Evolutionary conservation across 2,888 invertebrate species (phyloP).

Genomic region (Poecilus cupreus): DNA sequence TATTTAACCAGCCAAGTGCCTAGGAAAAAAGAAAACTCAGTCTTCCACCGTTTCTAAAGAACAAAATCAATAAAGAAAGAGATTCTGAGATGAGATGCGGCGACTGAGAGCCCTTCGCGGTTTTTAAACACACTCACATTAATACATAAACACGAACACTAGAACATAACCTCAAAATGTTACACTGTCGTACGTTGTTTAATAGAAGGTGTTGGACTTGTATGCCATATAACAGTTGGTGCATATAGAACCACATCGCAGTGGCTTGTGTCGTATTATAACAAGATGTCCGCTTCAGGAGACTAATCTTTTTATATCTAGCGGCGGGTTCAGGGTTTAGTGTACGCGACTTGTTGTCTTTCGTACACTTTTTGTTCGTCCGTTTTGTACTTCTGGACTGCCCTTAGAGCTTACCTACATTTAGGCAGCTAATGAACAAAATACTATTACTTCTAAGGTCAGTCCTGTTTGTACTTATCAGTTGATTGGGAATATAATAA

Average conservation of each 20-base stretch:
- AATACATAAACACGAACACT: constrained; percentile 8
- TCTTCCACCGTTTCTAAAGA: constrained; percentile 14
- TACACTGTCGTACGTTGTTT: constrained; percentile 28
- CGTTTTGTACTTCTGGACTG: constrained; percentile 37
- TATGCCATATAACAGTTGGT: constrained; percentile 51
- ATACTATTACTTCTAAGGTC: constrained; percentile 2
- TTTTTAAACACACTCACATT: constrained; percentile 26
- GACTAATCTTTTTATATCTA: constrained; percentile 50
- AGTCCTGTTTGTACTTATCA: constrained; percentile 42
- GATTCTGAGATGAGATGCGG: constrained; percentile 50
- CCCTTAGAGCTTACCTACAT: constrained; percentile 4
- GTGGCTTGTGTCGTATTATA: constrained; percentile 57
- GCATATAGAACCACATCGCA: constrained; percentile 41
- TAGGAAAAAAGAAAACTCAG: constrained; percentile 5
- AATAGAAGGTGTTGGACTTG: constrained; percentile 55
- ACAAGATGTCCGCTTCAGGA: constrained; percentile 57
- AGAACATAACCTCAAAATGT: constrained; percentile 1
- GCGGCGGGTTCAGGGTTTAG: constrained; percentile 53
- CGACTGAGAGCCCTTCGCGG: background rate
- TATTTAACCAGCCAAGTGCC: constrained; percentile 34
- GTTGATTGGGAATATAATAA: constrained; percentile 29
- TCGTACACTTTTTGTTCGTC: constrained; percentile 49
- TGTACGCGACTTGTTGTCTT: constrained; percentile 44
- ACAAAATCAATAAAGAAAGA: constrained; percentile 20
- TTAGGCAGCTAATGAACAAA: constrained; percentile 18